A percentile compares a stretch with the other conserved stretches of the same genome.
These are phyloP conservation scores for Tetragnatha montana DNA, from an alignment of 2,888 invertebrate species.

Conservation along the genomic window DNA sequence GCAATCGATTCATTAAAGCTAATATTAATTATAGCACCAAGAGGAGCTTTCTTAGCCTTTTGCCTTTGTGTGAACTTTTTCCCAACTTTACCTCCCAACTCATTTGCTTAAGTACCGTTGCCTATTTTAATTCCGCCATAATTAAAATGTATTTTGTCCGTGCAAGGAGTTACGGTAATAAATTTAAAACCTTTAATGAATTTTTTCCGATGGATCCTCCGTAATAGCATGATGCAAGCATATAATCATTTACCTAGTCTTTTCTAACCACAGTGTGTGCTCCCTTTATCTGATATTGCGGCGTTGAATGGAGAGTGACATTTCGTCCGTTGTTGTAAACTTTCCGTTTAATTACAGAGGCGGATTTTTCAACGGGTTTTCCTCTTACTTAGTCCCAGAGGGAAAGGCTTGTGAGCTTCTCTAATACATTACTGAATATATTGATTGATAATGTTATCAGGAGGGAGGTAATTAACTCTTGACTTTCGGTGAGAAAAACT, in stretches of 20 bases:
- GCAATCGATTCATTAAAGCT: conserved; percentile 49
- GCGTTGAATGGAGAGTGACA: background rate
- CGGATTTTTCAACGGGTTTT: background rate
- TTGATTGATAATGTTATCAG: background rate
- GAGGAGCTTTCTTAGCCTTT: conserved; percentile 15
- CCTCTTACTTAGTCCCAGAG: background rate
- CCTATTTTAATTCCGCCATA: conserved; percentile 51
- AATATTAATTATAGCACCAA: conserved; percentile 43
- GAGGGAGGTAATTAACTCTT: background rate
- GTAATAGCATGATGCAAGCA: background rate
- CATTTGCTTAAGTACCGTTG: conserved; percentile 55
- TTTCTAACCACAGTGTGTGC: background rate
- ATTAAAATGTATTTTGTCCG: conserved; percentile 52
- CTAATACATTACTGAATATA: background rate
- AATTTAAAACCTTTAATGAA: conserved; percentile 40
- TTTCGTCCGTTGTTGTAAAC: background rate
- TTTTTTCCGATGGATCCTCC: background rate
- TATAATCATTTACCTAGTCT: background rate
- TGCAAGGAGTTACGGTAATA: conserved; percentile 20
- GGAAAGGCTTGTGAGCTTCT: background rate
- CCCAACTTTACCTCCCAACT: conserved; percentile 27
- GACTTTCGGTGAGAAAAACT: background rate
- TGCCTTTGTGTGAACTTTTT: conserved; percentile 35
- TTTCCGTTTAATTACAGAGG: background rate
- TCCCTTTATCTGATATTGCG: background rate